A percentile compares a stretch with the other conserved stretches of the same genome.
Conservation (phyloP, 53 echinoderm and acorn worm genomes). For the Temnopleurus reevesii region DNA sequence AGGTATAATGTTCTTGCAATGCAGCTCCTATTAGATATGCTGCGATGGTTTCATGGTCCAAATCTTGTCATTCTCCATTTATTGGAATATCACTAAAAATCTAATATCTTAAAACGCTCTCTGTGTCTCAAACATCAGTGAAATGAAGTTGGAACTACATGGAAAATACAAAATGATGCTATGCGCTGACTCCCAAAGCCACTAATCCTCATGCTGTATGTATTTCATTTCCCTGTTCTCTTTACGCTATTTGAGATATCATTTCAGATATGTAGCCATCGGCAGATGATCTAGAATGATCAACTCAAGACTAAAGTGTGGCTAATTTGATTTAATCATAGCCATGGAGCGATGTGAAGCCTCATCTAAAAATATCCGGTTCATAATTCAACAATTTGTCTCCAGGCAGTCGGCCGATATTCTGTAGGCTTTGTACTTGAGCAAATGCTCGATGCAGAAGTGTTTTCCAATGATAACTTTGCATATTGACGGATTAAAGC, state of each 20-base stretch:
- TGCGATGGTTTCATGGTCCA: no score
- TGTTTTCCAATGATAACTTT: neutral
- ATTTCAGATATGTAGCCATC: neutral
- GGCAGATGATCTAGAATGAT: constrained; percentile 5
- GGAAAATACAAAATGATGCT: no score
- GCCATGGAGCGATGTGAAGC: neutral
- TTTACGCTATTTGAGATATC: neutral
- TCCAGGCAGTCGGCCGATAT: neutral
- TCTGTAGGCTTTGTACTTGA: neutral
- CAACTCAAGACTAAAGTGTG: neutral
- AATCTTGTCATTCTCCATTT: no score
- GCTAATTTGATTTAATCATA: neutral
- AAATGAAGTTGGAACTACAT: no score
- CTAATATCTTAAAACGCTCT: no score
- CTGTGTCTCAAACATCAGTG: no score
- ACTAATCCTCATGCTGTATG: neutral
- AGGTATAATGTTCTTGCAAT: no score
- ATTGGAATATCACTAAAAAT: no score
- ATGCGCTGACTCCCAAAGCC: no score
- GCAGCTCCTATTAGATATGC: no score
- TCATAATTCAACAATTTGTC: constrained; percentile 35
- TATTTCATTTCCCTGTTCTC: neutral
- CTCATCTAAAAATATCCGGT: constrained; percentile 29
- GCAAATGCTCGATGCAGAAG: neutral
- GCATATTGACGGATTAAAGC: neutral